Conservation (phyloP, 2,113 vertebrate species). For the Alosa alosa region DNA sequence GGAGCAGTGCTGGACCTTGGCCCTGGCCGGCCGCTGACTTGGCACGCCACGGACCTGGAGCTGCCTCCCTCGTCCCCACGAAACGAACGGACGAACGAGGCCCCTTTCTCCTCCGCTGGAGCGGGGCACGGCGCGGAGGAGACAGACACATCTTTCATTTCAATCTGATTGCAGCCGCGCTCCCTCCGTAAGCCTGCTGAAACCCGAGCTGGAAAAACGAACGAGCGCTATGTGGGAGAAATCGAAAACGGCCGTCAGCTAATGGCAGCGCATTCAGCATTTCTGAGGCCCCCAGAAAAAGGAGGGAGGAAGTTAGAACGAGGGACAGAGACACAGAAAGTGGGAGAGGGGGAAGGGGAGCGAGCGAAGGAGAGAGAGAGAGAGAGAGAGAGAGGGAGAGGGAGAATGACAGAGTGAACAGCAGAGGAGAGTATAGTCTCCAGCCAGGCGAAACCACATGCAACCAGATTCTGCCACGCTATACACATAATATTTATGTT, state of each 20-base stretch:
- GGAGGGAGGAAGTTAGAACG: too few species aligned
- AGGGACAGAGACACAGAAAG: neutral
- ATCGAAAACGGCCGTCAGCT: conserved; percentile 28
- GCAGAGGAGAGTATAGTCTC: neutral
- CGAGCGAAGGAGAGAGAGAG: neutral
- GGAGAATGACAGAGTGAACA: neutral
- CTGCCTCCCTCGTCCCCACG: neutral
- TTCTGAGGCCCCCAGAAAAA: neutral
- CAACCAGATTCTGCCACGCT: neutral
- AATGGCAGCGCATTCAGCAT: conserved; percentile 30
- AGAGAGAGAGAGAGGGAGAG: too few species aligned
- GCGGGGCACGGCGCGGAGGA: neutral
- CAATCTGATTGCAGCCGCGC: conserved; percentile 40
- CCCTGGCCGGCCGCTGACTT: conserved; percentile 24
- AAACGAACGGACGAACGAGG: neutral
- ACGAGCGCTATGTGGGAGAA: conserved; percentile 21
- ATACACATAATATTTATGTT: neutral
- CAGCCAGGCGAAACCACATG: conserved; percentile 13
- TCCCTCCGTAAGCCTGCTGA: conserved; percentile 23
- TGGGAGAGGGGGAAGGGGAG: neutral
- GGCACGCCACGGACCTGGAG: conserved; percentile 23
- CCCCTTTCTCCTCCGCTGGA: conserved; percentile 30
- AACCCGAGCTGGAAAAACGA: conserved; percentile 26
- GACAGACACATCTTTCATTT: conserved; percentile 35
- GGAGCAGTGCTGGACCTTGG: neutral